phyloP scores from a whole-genome alignment of 37 sponge, comb jelly and placozoan species.

The Chondrosia reniformis region DNA sequence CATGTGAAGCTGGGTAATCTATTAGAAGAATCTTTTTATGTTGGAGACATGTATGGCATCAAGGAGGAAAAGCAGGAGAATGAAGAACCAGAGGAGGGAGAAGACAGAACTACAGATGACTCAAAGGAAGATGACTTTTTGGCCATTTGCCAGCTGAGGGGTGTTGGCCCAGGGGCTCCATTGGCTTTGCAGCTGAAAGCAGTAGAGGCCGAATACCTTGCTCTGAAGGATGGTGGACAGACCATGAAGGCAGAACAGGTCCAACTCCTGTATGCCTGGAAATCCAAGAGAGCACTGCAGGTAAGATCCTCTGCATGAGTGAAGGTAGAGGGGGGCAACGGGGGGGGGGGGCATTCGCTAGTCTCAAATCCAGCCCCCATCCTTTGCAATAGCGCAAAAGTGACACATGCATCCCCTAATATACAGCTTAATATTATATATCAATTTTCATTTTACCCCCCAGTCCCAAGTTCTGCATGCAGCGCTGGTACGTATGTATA shows the following conservation, averaged over 20 bases:
- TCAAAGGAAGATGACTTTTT: constrained; percentile 91
- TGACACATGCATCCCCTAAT: too few species aligned
- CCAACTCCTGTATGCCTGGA: constrained; percentile 89
- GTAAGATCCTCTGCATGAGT: constrained; percentile 16
- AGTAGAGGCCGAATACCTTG: constrained; percentile 88
- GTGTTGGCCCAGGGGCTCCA: constrained; percentile 68
- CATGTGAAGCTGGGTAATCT: constrained; percentile 79
- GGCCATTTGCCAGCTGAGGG: constrained; percentile 88
- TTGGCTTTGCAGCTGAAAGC: constrained; percentile 89
- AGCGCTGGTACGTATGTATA: too few species aligned
- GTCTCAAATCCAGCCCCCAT: too few species aligned
- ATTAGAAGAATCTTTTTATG: constrained; percentile 85
- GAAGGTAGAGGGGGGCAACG: background rate
- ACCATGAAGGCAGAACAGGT: constrained; percentile 88
- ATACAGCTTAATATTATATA: too few species aligned
- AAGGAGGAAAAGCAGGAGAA: constrained; percentile 47
- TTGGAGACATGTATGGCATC: constrained; percentile 75
- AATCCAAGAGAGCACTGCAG: constrained; percentile 80
- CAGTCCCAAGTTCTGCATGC: too few species aligned
- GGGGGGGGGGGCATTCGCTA: too few species aligned
- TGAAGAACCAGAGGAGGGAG: constrained; percentile 39
- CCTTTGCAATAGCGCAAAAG: too few species aligned
- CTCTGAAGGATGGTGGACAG: constrained; percentile 81
- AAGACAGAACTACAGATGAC: constrained; percentile 43
- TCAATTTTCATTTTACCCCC: too few species aligned